Evolutionary conservation across 2,113 vertebrate genomes (phyloP).

Genomic region (Ochotona curzoniae): DNA sequence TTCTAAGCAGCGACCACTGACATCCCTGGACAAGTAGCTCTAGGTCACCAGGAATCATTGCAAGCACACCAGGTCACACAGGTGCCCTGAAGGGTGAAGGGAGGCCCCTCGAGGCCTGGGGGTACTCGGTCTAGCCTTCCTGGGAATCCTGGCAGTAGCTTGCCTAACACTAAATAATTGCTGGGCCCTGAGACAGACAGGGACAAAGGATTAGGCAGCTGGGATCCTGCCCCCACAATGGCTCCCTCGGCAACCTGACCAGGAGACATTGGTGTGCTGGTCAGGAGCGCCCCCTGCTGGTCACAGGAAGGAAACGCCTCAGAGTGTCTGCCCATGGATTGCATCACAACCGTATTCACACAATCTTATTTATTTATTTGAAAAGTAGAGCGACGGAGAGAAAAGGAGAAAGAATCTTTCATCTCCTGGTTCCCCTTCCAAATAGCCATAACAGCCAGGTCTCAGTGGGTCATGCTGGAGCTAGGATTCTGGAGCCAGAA

Average conservation of each 20-base stretch:
- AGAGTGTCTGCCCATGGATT: neutral
- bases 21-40: neutral
- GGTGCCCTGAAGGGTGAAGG: neutral
- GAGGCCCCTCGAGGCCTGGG: neutral
- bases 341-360: neutral
- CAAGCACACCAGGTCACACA: neutral
- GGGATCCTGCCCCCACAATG: too few relatives aligned
- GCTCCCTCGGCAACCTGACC: accelerated
- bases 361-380: too few relatives aligned
- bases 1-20: neutral
- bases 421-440: too few relatives aligned
- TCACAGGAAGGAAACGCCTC: accelerated
- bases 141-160: neutral
- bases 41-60: neutral
- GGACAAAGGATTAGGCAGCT: neutral
- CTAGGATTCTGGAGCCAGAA: too few relatives aligned
- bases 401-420: too few relatives aligned
- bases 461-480: too few relatives aligned
- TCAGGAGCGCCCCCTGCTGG: slow-evolving; percentile 66
- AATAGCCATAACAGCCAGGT: too few relatives aligned
- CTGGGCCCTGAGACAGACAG: neutral
- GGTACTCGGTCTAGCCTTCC: neutral
- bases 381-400: too few relatives aligned
- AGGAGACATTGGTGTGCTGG: neutral
- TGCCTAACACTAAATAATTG: neutral